Base-by-base conservation (phyloP, 1,140 invertebrate genomes). In the Drosophila mauritiana region DNA sequence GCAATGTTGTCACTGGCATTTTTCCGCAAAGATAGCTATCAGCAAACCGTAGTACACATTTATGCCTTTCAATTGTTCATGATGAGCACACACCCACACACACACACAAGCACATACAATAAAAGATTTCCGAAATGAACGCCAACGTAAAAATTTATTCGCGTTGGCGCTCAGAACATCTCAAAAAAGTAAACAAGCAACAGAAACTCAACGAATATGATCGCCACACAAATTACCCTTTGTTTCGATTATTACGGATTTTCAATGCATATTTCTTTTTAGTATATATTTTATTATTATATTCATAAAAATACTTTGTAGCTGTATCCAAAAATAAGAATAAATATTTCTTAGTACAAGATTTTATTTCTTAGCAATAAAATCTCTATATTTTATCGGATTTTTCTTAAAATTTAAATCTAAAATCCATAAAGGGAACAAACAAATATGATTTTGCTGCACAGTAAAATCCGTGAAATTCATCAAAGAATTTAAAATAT, bases 51-150 rank as follows among this genome's bases (percentile, higher is more conserved):
- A 68, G 64, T 40, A 57, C 40, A 49, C 40, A 34, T 69, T 70
- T 70, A 57, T 72, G 65, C 51, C 48, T 70, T 49, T 72, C 65
- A 70, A 72, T 72, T 72, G 67, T 70, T 69, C 42, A 17, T 10
- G 63, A 69, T 69, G 65, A 68, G 51, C 67, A 54, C 7, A 8
- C 45, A 37, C 43, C 40, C 57, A 61, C 22, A 31, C n/a, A 6
- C 12, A 4, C 36, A 40, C 12, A 36, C 34, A 17, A 10, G 11
- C 22, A 12, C 10, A 37, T 51, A 46, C 59, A 57, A 57, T 70
- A 57, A 70, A 49, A 70, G 56, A 49, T 57, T 56, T 40, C 5
- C 8, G 45, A 57, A 72, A 70, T 69, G 51, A 70, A 57, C 64
- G 51, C 49, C 49, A 54, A 27, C 4, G 43, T 20, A 31, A n/a